These are phyloP conservation scores for Calycopis cecrops DNA, from an alignment of 1,140 invertebrate species.

Conservation along the genomic window DNA sequence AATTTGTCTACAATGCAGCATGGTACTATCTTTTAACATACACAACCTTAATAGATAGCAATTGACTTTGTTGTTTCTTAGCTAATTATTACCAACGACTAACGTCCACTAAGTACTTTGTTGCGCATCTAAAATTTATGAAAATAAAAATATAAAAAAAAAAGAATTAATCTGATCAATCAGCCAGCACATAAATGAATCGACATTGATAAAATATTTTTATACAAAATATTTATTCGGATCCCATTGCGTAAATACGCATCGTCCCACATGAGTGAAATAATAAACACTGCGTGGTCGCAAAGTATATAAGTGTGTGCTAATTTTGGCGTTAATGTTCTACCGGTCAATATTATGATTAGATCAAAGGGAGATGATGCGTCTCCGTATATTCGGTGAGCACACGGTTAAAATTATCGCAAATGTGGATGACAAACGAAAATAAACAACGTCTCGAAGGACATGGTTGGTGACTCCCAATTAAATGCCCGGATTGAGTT, in stretches of 20 bases:
- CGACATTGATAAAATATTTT: no score
- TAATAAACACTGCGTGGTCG: slow-evolving; percentile 39
- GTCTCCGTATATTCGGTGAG: not conserved
- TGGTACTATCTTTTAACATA: no score
- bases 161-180: no score
- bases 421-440: not conserved
- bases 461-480: not conserved
- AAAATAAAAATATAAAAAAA: no score
- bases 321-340: slow-evolving; percentile 45
- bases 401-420: slow-evolving; percentile 2
- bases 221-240: not conserved
- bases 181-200: no score
- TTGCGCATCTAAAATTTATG: no score
- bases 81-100: no score
- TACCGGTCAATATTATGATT: slow-evolving; percentile 51
- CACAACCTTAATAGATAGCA: no score
- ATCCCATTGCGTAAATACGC: slow-evolving; percentile 2
- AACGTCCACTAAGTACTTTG: no score
- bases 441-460: slow-evolving; percentile 5
- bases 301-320: slow-evolving; percentile 24
- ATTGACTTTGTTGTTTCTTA: no score
- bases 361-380: slow-evolving; percentile 46
- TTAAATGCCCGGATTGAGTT: no score
- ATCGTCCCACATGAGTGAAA: slow-evolving; percentile 24
- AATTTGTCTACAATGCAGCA: no score